Evolutionary conservation across 2,888 invertebrate genomes (phyloP).

Genomic region (Gibbula magus): DNA sequence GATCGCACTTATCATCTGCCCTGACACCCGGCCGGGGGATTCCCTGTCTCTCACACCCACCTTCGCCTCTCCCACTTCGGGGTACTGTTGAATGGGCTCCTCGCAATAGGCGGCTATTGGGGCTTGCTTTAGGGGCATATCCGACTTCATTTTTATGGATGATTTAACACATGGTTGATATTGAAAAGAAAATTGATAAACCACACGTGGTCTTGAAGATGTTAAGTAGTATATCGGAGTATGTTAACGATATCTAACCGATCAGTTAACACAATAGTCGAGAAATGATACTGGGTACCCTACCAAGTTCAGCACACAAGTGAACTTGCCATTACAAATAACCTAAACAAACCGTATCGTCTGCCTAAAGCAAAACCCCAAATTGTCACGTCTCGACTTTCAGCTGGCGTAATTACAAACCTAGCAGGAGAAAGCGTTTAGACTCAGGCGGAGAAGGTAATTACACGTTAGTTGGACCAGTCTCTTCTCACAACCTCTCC

Average conservation of each 20-base stretch:
- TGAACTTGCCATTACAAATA: neutral
- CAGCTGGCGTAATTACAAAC: neutral
- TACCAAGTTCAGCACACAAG: too few relatives aligned
- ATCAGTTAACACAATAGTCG: neutral
- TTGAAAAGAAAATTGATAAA: neutral
- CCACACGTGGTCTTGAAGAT: neutral
- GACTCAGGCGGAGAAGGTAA: neutral
- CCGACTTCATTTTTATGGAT: neutral
- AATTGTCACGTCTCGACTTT: neutral
- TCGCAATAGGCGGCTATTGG: slow-evolving; percentile 14
- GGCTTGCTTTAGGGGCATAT: neutral
- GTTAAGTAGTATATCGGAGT: neutral
- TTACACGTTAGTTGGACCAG: neutral
- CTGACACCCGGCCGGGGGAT: slow-evolving; percentile 7
- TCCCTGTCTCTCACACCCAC: neutral
- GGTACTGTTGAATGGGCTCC: neutral
- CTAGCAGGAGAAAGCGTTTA: neutral
- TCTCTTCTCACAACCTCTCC: neutral
- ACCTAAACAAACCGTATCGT: neutral
- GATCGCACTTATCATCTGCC: slow-evolving; percentile 24
- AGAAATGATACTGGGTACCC: too few relatives aligned
- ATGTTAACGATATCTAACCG: neutral
- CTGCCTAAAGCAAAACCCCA: neutral
- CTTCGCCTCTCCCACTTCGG: neutral
- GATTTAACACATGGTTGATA: neutral